These are phyloP conservation scores for Caenorhabditis inopinata DNA, from an alignment of 1,140 invertebrate species.

Conservation along the genomic window DNA sequence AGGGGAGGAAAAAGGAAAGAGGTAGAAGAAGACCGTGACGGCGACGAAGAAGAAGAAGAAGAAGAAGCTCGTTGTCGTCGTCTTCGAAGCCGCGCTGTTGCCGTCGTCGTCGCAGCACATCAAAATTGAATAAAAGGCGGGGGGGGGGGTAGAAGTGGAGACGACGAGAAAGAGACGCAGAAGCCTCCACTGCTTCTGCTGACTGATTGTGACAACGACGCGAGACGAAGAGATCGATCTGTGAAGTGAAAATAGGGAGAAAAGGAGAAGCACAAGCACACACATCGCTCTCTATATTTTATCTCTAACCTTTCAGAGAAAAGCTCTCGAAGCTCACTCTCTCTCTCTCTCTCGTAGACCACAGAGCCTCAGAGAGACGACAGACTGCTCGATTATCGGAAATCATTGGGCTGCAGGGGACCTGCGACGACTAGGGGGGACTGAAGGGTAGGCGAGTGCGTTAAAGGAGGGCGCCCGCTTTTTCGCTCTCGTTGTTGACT, in stretches of 20 bases:
- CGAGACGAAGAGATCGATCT: conserved; percentile 15
- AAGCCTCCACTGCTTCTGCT: not conserved
- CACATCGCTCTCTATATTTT: not conserved
- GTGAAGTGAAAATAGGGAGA: not conserved
- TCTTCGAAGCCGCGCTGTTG: no score
- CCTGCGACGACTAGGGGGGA: not conserved
- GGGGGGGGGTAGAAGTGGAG: not conserved
- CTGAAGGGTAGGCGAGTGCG: no score
- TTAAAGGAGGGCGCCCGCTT: not conserved
- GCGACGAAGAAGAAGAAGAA: not conserved
- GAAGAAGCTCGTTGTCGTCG: conserved; percentile 2
- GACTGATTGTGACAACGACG: conserved; percentile 17
- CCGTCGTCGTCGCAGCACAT: not conserved
- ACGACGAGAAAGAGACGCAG: not conserved
- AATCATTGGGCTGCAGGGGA: conserved; percentile 43
- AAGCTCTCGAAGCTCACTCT: conserved; percentile 1
- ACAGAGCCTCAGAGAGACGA: not conserved
- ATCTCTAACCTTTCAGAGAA: not conserved
- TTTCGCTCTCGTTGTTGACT: conserved; percentile 2
- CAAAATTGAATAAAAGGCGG: conserved; percentile 33
- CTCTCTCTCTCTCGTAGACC: not conserved
- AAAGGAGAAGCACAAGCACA: not conserved
- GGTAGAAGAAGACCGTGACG: no score
- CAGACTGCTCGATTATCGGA: conserved; percentile 37
- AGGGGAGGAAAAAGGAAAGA: not conserved